These are phyloP conservation scores for Halocynthia aurantium DNA, from an alignment of 23 tunicate species.

Conservation along the genomic window DNA sequence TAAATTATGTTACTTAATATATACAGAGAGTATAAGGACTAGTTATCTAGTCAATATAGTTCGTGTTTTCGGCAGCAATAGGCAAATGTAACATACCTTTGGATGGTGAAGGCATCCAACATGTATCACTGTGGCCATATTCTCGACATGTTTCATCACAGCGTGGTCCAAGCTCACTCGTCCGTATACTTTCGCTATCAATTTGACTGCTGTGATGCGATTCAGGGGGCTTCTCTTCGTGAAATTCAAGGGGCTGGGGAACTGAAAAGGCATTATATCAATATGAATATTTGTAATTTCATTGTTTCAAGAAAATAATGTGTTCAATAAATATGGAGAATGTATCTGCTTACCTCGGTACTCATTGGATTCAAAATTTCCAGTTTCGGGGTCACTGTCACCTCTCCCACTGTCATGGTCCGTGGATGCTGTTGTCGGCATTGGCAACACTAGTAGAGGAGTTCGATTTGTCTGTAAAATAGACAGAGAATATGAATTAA, in stretches of 20 bases:
- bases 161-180: slow-evolving; percentile 24
- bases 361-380: slow-evolving; percentile 34
- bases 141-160: slow-evolving; percentile 53
- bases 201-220: neutral
- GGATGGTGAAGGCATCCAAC: slow-evolving; percentile 87
- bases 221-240: neutral
- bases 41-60: too few relatives aligned
- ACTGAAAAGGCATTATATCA: neutral
- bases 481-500: neutral
- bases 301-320: too few relatives aligned
- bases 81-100: slow-evolving; percentile 10
- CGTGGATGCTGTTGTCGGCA: neutral
- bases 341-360: neutral
- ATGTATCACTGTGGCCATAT: slow-evolving; percentile 84
- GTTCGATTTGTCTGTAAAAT: too few relatives aligned
- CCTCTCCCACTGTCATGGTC: slow-evolving; percentile 79
- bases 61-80: too few relatives aligned
- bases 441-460: too few relatives aligned
- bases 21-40: too few relatives aligned
- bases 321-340: too few relatives aligned
- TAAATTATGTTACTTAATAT: too few relatives aligned
- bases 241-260: neutral
- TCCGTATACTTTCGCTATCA: slow-evolving; percentile 5
- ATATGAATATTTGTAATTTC: too few relatives aligned
- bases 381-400: slow-evolving; percentile 83